A percentile compares a stretch with the other conserved stretches of the same genome.
These are phyloP conservation scores for Melanaphis sacchari DNA, from an alignment of 1,140 invertebrate species.

Conservation along the genomic window DNA sequence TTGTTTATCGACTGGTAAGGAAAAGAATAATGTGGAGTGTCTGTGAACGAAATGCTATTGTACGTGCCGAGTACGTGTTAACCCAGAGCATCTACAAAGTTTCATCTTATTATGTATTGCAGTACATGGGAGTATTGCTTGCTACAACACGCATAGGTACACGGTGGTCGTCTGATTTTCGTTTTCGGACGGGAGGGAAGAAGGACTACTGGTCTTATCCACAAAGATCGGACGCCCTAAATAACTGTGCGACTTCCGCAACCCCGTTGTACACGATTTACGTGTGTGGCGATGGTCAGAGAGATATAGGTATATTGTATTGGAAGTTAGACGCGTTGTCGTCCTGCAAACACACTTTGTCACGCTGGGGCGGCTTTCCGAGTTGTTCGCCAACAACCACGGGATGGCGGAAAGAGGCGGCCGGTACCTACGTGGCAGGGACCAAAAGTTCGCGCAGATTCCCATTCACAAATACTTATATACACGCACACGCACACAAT, in stretches of 20 bases:
- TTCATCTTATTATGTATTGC: background rate
- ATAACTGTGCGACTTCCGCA: background rate
- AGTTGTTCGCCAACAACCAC: slow-evolving; percentile 33
- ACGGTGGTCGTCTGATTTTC: background rate
- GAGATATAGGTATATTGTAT: background rate
- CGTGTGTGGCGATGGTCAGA: background rate
- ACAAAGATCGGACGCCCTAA: background rate
- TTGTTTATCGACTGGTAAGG: background rate
- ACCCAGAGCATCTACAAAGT: background rate
- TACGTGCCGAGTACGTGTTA: background rate
- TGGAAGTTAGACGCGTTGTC: slow-evolving; percentile 17
- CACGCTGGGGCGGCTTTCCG: background rate
- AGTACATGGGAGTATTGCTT: background rate
- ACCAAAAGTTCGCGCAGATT: slow-evolving; percentile 13
- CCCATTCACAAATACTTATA: slow-evolving; percentile 12
- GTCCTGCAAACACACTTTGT: slow-evolving; percentile 39
- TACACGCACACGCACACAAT: background rate
- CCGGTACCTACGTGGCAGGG: background rate
- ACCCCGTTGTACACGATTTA: background rate
- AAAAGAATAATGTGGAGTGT: background rate
- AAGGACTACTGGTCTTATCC: background rate
- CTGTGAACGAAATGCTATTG: background rate
- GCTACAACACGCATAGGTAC: background rate
- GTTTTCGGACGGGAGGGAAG: background rate
- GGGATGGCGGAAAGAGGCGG: background rate